Percentiles rank a stretch among this genome's conserved stretches.
These are phyloP conservation scores for Cephonodes hylas DNA, from an alignment of 2,888 invertebrate genomes.

Conservation along the genomic window DNA sequence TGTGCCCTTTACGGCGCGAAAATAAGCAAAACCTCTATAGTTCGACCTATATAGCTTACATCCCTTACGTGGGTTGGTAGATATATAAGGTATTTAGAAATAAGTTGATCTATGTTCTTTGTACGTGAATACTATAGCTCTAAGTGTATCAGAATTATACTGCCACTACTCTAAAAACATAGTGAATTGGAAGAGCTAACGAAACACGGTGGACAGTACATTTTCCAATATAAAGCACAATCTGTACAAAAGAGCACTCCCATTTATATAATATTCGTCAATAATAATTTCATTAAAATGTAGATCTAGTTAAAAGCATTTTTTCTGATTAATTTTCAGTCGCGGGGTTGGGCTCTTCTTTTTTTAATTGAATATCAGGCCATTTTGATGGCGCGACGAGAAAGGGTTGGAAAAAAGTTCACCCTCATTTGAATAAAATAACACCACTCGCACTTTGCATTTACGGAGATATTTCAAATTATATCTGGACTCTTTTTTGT, in stretches of 20 bases:
- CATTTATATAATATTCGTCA: constrained; percentile 78
- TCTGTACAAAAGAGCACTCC: constrained; percentile 61
- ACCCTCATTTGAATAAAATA: constrained; percentile 82
- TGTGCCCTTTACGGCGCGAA: no score
- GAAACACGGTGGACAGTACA: neutral
- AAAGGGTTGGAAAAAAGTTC: constrained; percentile 78
- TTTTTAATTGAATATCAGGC: constrained; percentile 82
- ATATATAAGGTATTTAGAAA: no score
- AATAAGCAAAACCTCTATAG: no score
- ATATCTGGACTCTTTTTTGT: constrained; percentile 79
- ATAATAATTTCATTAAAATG: constrained; percentile 82
- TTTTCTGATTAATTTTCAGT: constrained; percentile 82
- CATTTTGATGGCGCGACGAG: constrained; percentile 79
- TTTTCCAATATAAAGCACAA: constrained; percentile 29
- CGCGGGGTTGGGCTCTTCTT: constrained; percentile 72
- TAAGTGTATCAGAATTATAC: no score
- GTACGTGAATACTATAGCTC: no score
- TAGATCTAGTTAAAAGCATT: constrained; percentile 82
- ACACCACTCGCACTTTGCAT: constrained; percentile 81
- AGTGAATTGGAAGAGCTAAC: neutral
- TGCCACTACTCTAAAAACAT: neutral
- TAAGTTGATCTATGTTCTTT: no score
- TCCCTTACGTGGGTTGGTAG: no score
- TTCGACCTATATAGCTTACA: no score
- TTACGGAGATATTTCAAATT: constrained; percentile 82